Conservation (phyloP, 2,797 vertebrate genomes). For the Tragelaphus oryx region DNA sequence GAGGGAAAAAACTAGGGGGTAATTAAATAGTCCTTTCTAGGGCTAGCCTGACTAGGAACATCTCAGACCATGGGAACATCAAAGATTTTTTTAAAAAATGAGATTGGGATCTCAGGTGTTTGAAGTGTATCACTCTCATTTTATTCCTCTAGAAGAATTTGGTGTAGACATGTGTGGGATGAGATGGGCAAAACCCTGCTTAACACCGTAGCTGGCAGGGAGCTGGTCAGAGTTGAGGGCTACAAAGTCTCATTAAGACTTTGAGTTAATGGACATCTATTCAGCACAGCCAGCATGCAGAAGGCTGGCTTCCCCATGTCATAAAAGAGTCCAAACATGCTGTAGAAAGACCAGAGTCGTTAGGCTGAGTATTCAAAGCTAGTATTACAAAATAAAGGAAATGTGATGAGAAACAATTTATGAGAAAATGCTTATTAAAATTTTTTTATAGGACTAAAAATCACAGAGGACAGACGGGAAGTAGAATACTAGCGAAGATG, state of each 20-base stretch:
- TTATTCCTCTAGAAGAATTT: not conserved
- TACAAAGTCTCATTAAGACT: not conserved
- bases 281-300: not conserved
- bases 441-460: slow-evolving; percentile 59
- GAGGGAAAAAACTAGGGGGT: not conserved
- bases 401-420: slow-evolving; percentile 39
- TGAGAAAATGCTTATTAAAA: slow-evolving; percentile 46
- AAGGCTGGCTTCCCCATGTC: not conserved
- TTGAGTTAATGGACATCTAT: not conserved
- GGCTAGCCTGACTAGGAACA: slow-evolving; percentile 34
- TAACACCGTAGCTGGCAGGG: not conserved
- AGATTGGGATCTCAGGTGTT: not conserved
- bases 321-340: not conserved
- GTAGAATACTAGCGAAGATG: not conserved
- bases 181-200: not conserved
- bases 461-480: not conserved
- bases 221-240: not conserved
- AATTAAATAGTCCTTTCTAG: not conserved
- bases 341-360: not conserved
- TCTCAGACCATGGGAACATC: not conserved
- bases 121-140: not conserved
- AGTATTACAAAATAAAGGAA: slow-evolving; percentile 52
- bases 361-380: not conserved
- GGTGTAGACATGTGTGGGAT: not conserved
- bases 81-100: not conserved